These are phyloP conservation scores for Antheraea mylitta DNA, from an alignment of 1,140 invertebrate genomes.

Conservation along the genomic window DNA sequence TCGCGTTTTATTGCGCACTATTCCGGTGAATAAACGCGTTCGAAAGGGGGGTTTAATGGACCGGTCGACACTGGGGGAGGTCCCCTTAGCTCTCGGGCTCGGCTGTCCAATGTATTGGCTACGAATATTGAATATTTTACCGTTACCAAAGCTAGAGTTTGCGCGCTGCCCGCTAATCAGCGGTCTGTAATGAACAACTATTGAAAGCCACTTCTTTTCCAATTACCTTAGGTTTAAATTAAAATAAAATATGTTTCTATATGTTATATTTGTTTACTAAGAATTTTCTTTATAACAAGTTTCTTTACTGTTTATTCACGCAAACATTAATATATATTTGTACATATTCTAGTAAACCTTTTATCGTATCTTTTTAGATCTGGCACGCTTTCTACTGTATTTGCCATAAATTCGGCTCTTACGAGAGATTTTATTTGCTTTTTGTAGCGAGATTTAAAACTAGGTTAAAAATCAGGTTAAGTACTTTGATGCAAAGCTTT, in stretches of 20 bases:
- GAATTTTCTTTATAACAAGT: not conserved
- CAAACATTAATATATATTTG: not conserved
- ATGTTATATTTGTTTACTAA: no score
- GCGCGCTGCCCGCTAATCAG: conserved; percentile 51
- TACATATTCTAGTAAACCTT: no score
- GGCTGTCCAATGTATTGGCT: conserved; percentile 40
- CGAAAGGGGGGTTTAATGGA: conserved; percentile 50
- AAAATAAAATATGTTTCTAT: not conserved
- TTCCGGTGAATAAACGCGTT: conserved; percentile 60
- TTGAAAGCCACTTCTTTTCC: conserved; percentile 10
- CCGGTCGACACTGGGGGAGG: conserved; percentile 26
- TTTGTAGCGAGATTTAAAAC: conserved; percentile 3
- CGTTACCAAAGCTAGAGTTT: conserved; percentile 33
- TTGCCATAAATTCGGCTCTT: conserved; percentile 16
- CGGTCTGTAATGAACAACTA: conserved; percentile 36
- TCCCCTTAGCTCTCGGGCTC: conserved; percentile 10
- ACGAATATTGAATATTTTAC: conserved; percentile 65
- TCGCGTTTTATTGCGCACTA: conserved; percentile 67
- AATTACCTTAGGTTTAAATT: not conserved
- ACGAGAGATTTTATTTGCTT: conserved; percentile 17
- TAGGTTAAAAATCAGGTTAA: conserved; percentile 22
- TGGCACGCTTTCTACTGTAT: not conserved
- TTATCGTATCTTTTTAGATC: no score
- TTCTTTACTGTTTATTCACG: not conserved
- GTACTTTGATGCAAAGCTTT: conserved; percentile 6